phyloP scores from a whole-genome alignment of 2,113 vertebrate genomes.

The Hoplias malabaricus region DNA sequence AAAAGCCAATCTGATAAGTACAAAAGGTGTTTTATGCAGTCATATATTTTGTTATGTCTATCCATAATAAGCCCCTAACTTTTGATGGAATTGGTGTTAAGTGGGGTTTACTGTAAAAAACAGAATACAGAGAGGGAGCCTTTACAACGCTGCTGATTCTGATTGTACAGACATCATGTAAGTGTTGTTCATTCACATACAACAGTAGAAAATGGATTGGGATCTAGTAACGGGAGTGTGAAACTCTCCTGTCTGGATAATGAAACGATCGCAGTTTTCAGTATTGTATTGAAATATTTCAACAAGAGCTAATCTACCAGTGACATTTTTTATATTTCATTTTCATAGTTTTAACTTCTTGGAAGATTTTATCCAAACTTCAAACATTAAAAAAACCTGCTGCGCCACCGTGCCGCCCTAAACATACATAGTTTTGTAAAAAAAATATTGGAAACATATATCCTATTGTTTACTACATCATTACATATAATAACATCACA shows the following conservation, averaged over 20 bases:
- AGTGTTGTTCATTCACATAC: slow-evolving; percentile 19
- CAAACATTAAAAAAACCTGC: too few relatives aligned
- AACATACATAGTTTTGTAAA: too few relatives aligned
- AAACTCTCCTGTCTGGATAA: too few relatives aligned
- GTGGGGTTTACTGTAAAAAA: slow-evolving; percentile 42
- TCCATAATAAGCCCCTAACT: slow-evolving; percentile 63
- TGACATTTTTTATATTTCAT: too few relatives aligned
- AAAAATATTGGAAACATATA: too few relatives aligned
- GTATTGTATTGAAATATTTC: too few relatives aligned
- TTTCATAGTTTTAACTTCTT: too few relatives aligned
- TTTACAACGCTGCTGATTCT: slow-evolving; percentile 64
- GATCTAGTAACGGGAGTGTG: neutral
- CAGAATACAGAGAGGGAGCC: slow-evolving; percentile 69
- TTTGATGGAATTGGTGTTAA: slow-evolving; percentile 57
- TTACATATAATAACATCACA: too few relatives aligned
- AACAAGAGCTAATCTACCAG: too few relatives aligned
- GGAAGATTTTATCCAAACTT: too few relatives aligned
- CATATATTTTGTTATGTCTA: slow-evolving; percentile 71
- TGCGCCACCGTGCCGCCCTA: too few relatives aligned
- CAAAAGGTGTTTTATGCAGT: slow-evolving; percentile 38
- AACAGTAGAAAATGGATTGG: neutral
- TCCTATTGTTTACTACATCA: too few relatives aligned
- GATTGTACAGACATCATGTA: slow-evolving; percentile 59
- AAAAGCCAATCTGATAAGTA: neutral
- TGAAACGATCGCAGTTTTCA: neutral